Evolutionary conservation across 2,113 vertebrate genomes (phyloP), one percentile per base, ranked within the genome.

Genomic region (Elgaria multicarinata): DNA sequence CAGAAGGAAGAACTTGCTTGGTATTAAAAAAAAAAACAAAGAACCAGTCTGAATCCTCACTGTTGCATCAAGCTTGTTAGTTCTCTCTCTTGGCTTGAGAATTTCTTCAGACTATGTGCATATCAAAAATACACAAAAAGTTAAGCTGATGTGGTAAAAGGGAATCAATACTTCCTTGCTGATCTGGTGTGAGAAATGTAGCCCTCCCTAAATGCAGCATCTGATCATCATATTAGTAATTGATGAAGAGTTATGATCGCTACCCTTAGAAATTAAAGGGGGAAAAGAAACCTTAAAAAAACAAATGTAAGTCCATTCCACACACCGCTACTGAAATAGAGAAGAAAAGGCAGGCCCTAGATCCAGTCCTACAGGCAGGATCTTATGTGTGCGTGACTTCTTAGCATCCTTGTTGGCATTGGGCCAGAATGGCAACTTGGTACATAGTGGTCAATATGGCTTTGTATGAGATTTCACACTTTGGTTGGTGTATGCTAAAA

Each of bases 1-100:
- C 91, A 84, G 92, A 67, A 83, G n/a, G 2, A 1, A 42, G 58
- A 1, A 87, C 87, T 74, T 91, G 93, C 92, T 94, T 95, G 91
- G 86, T 1, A 0, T 78, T 6, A 64, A 87, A 84, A 3, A 12
- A 85, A 79, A 84, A 24, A 84, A n/a, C n/a, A n/a, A n/a, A n/a
- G n/a, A n/a, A n/a, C n/a, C 84, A 83, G 87, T 79, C 82, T 20
- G 33, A 0, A 0, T 28, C 66, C 81, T 36, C n/a, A 16, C 0
- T 46, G 13, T 12, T 77, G 39, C 0, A 0, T 2, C 1, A 6
- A 22, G 18, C 42, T 72, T 58, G 0, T 31, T 39, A 10, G 10
- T 1, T 55, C 91, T 88, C 89, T 0, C 0, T 0, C 12, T 18
- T 0, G 91, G 87, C 82, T 93, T 86, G 79, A 39, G 39, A 53